These are phyloP conservation scores for Calypte anna DNA, from an alignment of 2,113 vertebrate genomes.

Conservation along the genomic window DNA sequence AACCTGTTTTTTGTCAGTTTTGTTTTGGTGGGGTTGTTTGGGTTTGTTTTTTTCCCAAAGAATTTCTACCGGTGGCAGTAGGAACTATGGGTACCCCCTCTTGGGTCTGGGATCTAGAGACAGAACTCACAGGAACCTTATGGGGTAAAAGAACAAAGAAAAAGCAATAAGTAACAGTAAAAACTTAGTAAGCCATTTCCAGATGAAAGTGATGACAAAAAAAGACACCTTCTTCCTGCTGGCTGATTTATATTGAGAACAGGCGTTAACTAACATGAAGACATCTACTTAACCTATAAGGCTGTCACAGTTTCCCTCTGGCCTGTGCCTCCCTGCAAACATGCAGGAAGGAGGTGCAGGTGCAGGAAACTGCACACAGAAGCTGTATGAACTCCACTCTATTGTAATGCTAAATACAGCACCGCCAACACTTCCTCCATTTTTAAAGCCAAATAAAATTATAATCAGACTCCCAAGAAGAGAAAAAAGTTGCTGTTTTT, in stretches of 20 bases:
- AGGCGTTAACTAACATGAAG: background rate
- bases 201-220: background rate
- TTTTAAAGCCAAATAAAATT: background rate
- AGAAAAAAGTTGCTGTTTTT: background rate
- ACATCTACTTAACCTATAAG: background rate
- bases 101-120: background rate
- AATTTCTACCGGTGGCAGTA: background rate
- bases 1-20: background rate
- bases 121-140: background rate
- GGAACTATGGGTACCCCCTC: background rate
- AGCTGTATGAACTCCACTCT: background rate
- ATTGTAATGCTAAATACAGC: background rate
- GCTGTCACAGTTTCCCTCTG: background rate
- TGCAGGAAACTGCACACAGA: background rate
- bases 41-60: background rate
- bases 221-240: background rate
- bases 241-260: background rate
- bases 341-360: background rate
- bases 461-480: background rate
- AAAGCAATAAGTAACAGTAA: background rate
- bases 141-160: background rate
- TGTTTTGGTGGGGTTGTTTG: no score
- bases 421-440: background rate
- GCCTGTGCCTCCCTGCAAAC: background rate
- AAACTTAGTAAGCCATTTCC: background rate